phyloP scores from a whole-genome alignment of 2,113 vertebrate genomes.

The Sander lucioperca region DNA sequence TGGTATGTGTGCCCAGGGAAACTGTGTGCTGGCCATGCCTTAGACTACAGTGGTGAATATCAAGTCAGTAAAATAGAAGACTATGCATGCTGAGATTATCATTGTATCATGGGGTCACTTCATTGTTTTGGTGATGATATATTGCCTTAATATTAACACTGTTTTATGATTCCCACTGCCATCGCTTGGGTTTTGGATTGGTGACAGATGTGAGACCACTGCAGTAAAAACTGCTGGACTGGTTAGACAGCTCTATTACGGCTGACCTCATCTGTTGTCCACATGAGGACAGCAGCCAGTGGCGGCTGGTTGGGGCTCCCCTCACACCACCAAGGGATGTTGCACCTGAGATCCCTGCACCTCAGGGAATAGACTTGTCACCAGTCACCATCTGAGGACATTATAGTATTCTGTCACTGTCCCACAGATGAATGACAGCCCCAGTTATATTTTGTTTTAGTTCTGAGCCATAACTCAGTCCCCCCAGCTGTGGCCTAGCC shows the following conservation, averaged over 20 bases:
- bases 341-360: constrained; percentile 67
- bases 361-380: constrained; percentile 53
- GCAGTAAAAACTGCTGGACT: constrained; percentile 29
- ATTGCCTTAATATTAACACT: neutral
- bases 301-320: constrained; percentile 23
- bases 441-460: constrained; percentile 59
- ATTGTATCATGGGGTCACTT: neutral
- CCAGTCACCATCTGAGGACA: constrained; percentile 42
- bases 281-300: constrained; percentile 51
- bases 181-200: neutral
- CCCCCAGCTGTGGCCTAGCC: constrained; percentile 75
- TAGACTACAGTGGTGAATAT: neutral
- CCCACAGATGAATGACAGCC: constrained; percentile 52
- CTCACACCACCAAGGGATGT: constrained; percentile 39
- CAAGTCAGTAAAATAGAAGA: neutral
- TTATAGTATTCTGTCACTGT: constrained; percentile 28
- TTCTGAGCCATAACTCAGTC: constrained; percentile 47
- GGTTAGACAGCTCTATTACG: constrained; percentile 32
- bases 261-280: constrained; percentile 73
- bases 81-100: neutral
- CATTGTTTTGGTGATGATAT: neutral
- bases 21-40: neutral
- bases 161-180: constrained; percentile 2
- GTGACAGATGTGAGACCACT: constrained; percentile 27
- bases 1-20: neutral